Evolutionary conservation across 2,888 invertebrate genomes (phyloP).

Genomic region (Coecobrya sp.): DNA sequence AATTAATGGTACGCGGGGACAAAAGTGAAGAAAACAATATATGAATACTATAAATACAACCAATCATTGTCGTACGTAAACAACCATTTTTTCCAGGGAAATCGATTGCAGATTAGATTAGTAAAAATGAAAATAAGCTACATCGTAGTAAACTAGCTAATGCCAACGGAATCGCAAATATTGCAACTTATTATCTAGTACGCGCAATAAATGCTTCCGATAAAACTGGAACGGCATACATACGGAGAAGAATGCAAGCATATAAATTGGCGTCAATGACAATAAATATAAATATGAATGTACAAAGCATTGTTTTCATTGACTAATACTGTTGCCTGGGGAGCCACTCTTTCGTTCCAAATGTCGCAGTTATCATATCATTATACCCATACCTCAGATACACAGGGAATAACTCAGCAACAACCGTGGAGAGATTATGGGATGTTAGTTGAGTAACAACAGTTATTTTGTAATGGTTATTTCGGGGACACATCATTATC

Average conservation of each 20-base stretch:
- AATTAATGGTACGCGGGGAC: too few relatives aligned
- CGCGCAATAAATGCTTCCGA: not conserved
- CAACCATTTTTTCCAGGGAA: too few relatives aligned
- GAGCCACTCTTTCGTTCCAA: constrained; percentile 51
- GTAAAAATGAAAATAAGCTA: not conserved
- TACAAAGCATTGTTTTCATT: constrained; percentile 61
- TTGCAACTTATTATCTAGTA: not conserved
- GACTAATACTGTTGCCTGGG: constrained; percentile 70
- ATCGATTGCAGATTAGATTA: not conserved
- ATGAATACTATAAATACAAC: too few relatives aligned
- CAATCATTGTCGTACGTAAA: too few relatives aligned
- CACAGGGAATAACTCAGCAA: constrained; percentile 34
- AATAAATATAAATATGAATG: constrained; percentile 14
- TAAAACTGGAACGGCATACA: not conserved
- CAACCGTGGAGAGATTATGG: constrained; percentile 67
- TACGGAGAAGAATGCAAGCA: not conserved
- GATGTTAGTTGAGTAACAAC: constrained; percentile 76
- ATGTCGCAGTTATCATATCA: constrained; percentile 66
- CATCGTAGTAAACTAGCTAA: too few relatives aligned
- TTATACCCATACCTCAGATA: constrained; percentile 38
- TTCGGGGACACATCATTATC: constrained; percentile 65
- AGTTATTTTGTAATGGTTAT: constrained; percentile 75
- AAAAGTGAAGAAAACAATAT: too few relatives aligned
- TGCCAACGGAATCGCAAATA: not conserved
- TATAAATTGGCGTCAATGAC: not conserved